Conservation (phyloP, 2,113 vertebrate species). For the Epinephelus moara region DNA sequence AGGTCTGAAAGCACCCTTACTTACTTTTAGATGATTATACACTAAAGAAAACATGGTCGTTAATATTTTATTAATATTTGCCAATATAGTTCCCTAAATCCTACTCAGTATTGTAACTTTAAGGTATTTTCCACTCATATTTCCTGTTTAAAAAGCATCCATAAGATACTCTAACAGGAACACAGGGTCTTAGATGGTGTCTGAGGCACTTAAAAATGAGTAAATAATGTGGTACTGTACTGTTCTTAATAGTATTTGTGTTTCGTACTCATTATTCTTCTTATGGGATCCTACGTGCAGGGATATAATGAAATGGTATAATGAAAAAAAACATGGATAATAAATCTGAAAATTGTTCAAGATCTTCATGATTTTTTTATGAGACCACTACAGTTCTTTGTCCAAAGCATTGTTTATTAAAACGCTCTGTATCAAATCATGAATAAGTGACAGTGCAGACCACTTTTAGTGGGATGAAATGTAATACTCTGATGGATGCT, state of each 20-base stretch:
- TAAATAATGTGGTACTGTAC: not conserved
- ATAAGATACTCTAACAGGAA: not conserved
- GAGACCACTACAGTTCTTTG: not conserved
- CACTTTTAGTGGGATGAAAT: conserved; percentile 62
- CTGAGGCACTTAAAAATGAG: not conserved
- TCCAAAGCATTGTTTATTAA: conserved; percentile 42
- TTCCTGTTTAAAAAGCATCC: not conserved
- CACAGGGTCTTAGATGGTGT: not conserved
- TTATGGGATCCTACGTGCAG: not conserved
- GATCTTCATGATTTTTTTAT: conserved; percentile 8
- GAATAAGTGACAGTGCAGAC: conserved; percentile 37
- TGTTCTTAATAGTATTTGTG: not conserved
- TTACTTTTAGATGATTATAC: too few relatives aligned
- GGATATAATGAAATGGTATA: not conserved
- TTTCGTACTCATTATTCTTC: not conserved
- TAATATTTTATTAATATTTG: too few relatives aligned
- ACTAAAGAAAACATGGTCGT: too few relatives aligned
- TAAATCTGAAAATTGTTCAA: not conserved
- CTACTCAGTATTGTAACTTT: too few relatives aligned
- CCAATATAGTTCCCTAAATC: too few relatives aligned
- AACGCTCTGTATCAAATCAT: conserved; percentile 42
- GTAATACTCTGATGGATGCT: conserved; percentile 65
- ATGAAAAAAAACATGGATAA: not conserved
- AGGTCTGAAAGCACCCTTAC: too few relatives aligned
- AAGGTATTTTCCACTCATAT: not conserved